These are phyloP conservation scores for Pteropus rufus DNA, from an alignment of 2,797 vertebrate genomes.

Conservation along the genomic window DNA sequence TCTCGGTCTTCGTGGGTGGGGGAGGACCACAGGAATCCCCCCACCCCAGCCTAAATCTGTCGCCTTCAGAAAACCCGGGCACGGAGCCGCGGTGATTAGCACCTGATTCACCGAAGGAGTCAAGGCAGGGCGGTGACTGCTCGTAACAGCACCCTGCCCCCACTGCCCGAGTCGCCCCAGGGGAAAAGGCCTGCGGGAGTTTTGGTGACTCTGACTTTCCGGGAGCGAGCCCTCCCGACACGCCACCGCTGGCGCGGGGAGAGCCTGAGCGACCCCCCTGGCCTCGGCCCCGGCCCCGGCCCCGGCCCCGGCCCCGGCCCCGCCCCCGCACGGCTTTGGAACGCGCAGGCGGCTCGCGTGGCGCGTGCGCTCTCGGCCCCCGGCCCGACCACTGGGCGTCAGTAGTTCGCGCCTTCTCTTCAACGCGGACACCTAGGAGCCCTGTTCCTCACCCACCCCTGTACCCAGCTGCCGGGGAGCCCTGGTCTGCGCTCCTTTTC, in stretches of 20 bases:
- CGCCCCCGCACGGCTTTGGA: neutral
- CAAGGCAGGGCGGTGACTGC: neutral
- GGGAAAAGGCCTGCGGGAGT: neutral
- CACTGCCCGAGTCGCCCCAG: neutral
- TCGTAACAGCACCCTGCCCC: slow-evolving; percentile 13
- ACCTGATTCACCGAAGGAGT: slow-evolving; percentile 50
- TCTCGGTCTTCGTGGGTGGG: slow-evolving; percentile 47
- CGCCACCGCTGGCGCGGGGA: fast-evolving
- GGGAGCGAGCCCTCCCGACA: fast-evolving
- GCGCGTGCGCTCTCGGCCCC: neutral
- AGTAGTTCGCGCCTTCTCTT: too few species aligned
- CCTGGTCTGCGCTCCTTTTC: neutral
- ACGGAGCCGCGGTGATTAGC: slow-evolving; percentile 26
- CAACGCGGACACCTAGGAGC: too few species aligned
- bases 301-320: neutral
- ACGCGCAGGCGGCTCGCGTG: fast-evolving
- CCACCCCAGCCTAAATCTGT: slow-evolving; percentile 15
- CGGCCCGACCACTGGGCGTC: neutral
- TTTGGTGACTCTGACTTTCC: neutral
- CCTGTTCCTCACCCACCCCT: too few species aligned
- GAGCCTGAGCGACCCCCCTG: neutral
- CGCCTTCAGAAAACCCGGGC: slow-evolving; percentile 46
- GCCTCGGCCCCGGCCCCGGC: neutral
- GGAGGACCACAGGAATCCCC: slow-evolving; percentile 58
- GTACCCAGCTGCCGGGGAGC: too few species aligned